phyloP scores from a whole-genome alignment of 2,797 vertebrate genomes.

The Presbytis comata region DNA sequence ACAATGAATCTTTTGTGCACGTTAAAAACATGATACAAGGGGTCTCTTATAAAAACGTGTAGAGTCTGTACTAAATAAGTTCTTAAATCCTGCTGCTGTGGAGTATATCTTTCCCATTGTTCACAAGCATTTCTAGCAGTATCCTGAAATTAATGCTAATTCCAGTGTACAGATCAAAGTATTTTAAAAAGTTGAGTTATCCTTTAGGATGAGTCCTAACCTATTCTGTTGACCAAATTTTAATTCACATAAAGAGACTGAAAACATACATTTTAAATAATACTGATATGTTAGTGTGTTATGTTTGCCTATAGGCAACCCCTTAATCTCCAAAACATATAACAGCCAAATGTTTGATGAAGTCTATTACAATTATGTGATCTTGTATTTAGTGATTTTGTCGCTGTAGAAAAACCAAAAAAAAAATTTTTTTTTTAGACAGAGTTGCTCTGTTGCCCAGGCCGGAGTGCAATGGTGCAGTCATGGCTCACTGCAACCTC shows the following conservation, averaged over 20 bases:
- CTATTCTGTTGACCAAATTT: slow-evolving; percentile 47
- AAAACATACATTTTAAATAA: slow-evolving; percentile 51
- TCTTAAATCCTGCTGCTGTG: neutral
- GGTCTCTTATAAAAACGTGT: slow-evolving; percentile 14
- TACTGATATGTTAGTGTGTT: slow-evolving; percentile 43
- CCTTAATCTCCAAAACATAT: slow-evolving; percentile 4
- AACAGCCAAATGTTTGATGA: neutral
- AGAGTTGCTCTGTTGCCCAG: neutral
- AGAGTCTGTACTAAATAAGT: neutral
- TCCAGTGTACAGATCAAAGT: slow-evolving; percentile 8
- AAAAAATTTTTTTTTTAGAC: neutral
- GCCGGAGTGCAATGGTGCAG: neutral
- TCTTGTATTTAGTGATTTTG: neutral
- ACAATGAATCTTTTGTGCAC: neutral
- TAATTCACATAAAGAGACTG: slow-evolving; percentile 51
- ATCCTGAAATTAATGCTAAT: slow-evolving; percentile 23
- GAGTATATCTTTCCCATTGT: slow-evolving; percentile 17
- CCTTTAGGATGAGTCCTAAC: neutral
- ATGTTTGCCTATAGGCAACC: neutral
- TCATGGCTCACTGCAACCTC: neutral
- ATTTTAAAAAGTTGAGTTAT: slow-evolving; percentile 33
- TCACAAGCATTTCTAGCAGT: slow-evolving; percentile 9
- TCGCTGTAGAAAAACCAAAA: no score
- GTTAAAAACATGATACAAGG: slow-evolving; percentile 27
- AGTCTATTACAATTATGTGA: neutral